Percentiles rank a stretch among this genome's conserved stretches.
Conservation (phyloP, 1,140 invertebrate species). For the Teleopsis dalmanni region DNA sequence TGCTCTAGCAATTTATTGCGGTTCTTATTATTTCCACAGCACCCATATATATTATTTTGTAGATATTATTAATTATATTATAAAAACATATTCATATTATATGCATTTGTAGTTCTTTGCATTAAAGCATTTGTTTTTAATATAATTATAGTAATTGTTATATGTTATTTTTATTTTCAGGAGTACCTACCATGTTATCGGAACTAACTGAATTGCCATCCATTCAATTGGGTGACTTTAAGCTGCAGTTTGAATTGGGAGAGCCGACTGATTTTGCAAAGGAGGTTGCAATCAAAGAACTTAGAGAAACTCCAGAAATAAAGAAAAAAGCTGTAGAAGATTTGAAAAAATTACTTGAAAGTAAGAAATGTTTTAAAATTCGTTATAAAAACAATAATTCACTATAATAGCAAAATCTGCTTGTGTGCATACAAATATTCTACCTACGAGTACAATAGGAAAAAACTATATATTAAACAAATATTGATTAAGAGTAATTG, state of each 20-base stretch:
- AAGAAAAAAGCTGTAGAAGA: constrained; percentile 54
- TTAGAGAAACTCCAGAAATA: constrained; percentile 63
- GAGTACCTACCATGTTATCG: constrained; percentile 60
- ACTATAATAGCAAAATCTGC: neutral
- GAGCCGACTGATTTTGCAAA: constrained; percentile 52
- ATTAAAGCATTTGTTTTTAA: neutral
- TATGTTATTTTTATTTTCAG: constrained; percentile 43
- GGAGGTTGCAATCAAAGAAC: constrained; percentile 64
- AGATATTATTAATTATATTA: no score
- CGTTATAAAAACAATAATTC: neutral
- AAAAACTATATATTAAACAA: no score
- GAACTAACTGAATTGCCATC: constrained; percentile 57
- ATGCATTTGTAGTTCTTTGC: no score
- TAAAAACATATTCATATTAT: no score
- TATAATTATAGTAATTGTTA: neutral
- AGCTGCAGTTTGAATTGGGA: constrained; percentile 61
- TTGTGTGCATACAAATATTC: no score
- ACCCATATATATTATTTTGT: neutral
- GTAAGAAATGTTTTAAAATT: constrained; percentile 44
- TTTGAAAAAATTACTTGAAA: constrained; percentile 58
- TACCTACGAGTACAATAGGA: no score
- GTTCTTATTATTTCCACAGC: neutral
- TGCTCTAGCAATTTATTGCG: neutral
- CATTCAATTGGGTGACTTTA: constrained; percentile 58
- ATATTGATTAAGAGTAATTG: no score